Evolutionary conservation across 2,888 invertebrate species (phyloP).

Genomic region (Phania funesta): DNA sequence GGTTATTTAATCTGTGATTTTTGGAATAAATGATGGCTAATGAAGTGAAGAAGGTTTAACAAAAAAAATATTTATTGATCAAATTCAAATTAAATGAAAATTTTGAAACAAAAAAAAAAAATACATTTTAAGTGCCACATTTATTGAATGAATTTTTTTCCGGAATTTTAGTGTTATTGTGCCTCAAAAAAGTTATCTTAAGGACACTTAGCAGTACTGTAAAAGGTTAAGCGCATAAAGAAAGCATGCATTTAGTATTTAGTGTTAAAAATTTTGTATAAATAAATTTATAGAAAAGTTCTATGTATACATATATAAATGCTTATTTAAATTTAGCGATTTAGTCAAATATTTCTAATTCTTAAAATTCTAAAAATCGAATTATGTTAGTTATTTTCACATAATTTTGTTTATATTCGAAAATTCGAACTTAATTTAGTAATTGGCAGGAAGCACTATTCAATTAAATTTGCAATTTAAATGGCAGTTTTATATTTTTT

Average conservation of each 20-base stretch:
- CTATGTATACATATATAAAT: too few species aligned
- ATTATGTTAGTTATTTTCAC: not conserved
- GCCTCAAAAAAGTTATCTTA: not conserved
- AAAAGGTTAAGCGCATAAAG: not conserved
- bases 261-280: not conserved
- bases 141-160: not conserved
- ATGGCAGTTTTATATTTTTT: too few species aligned
- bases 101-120: not conserved
- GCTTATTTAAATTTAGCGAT: too few species aligned
- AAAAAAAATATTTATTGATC: too few species aligned
- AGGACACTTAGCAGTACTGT: not conserved
- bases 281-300: not conserved
- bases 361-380: not conserved
- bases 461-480: too few species aligned
- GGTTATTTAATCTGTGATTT: constrained; percentile 26
- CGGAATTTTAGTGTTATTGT: not conserved
- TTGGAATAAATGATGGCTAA: constrained; percentile 7
- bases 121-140: not conserved
- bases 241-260: constrained; percentile 18
- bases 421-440: not conserved
- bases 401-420: not conserved
- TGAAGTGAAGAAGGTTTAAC: not conserved
- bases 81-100: not conserved
- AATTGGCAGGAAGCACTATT: too few species aligned
- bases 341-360: too few species aligned